These are phyloP conservation scores for Nyctibius grandis DNA, from an alignment of 2,797 vertebrate genomes.

Conservation along the genomic window DNA sequence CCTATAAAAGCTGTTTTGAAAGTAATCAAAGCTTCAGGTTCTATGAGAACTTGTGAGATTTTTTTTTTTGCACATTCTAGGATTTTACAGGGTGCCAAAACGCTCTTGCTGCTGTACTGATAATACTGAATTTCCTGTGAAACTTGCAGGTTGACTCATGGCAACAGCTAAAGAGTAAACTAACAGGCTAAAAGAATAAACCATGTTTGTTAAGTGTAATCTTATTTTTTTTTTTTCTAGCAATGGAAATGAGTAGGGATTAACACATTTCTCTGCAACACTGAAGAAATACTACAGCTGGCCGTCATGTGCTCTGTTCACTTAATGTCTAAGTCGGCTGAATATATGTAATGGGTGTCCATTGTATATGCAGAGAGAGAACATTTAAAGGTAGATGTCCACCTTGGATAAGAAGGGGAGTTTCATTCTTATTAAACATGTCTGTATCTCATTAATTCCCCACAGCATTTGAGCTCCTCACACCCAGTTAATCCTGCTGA, in stretches of 20 bases:
- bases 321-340: neutral
- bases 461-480: neutral
- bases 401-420: neutral
- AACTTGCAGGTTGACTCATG: neutral
- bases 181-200: neutral
- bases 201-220: neutral
- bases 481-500: neutral
- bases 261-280: conserved; percentile 1
- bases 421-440: neutral
- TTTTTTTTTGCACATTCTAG: neutral
- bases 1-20: neutral
- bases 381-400: neutral
- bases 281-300: conserved; percentile 5
- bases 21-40: conserved; percentile 22
- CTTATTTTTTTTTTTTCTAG: neutral
- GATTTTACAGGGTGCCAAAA: conserved; percentile 12
- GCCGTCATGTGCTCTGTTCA: neutral
- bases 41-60: neutral
- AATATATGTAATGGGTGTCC: neutral
- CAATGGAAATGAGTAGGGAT: neutral
- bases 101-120: neutral
- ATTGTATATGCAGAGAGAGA: neutral
- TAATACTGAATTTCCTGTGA: conserved; percentile 25
- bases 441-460: neutral
- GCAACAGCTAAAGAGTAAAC: neutral